Evolutionary conservation across 2,113 vertebrate genomes (phyloP).

Genomic region (Trochalopteron elliotii): DNA sequence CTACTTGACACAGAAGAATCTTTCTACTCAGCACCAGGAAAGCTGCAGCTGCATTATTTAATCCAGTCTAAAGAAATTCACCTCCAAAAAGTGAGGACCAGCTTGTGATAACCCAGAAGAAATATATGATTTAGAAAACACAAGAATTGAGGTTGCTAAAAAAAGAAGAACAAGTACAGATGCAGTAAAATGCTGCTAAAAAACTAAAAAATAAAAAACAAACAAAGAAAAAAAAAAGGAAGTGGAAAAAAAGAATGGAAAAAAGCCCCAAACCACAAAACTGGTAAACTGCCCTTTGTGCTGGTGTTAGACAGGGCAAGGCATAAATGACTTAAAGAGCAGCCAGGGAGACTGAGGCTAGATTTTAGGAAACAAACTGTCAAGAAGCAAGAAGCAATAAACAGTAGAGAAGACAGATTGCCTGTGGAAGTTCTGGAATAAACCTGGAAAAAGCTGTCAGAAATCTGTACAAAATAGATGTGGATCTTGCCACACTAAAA

Average conservation of each 20-base stretch:
- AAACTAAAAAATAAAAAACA: not conserved
- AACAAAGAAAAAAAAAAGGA: not conserved
- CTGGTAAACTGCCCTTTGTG: not conserved
- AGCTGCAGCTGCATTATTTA: not conserved
- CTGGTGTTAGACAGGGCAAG: not conserved
- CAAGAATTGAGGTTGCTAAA: not conserved
- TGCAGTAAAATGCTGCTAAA: not conserved
- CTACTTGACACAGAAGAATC: not conserved
- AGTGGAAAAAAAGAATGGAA: rapidly evolving
- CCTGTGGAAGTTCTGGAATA: conserved; percentile 1
- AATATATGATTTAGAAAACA: not conserved
- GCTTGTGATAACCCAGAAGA: not conserved
- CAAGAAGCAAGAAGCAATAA: not conserved
- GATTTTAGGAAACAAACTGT: not conserved
- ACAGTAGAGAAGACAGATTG: not conserved
- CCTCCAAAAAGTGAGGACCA: not conserved
- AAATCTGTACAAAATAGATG: not conserved
- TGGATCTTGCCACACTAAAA: not conserved
- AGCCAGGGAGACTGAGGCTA: not conserved
- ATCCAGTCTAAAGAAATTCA: not conserved
- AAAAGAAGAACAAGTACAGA: not conserved
- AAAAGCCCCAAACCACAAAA: not conserved
- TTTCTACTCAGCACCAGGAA: not conserved
- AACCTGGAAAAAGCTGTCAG: not conserved
- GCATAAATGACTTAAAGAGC: not conserved